phyloP scores from a whole-genome alignment of 2,113 vertebrate species.

The Neogobius melanostomus region DNA sequence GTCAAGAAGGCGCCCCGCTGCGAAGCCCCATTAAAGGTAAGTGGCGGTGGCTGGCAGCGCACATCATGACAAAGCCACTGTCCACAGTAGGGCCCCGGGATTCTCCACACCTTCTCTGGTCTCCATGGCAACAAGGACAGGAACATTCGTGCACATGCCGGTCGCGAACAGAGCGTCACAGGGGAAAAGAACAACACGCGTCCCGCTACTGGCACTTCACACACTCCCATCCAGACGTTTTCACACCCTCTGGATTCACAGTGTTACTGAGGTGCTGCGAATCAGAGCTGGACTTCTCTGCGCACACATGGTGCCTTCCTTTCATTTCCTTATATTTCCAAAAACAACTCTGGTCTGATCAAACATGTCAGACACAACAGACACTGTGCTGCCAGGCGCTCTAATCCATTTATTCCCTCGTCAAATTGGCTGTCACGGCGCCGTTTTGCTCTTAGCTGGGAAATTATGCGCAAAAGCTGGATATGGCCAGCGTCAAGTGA shows the following conservation, averaged over 20 bases:
- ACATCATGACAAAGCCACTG: constrained; percentile 42
- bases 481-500: constrained; percentile 13
- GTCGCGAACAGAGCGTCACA: constrained; percentile 38
- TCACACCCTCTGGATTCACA: constrained; percentile 36
- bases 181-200: constrained; percentile 33
- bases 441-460: constrained; percentile 15
- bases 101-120: constrained; percentile 60
- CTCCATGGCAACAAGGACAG: constrained; percentile 65
- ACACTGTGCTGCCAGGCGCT: constrained; percentile 22
- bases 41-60: constrained; percentile 31
- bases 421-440: constrained; percentile 13
- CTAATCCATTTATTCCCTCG: constrained; percentile 16
- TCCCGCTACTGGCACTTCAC: constrained; percentile 44
- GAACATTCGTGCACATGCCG: constrained; percentile 36
- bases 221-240: constrained; percentile 39
- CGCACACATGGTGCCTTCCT: constrained; percentile 33
- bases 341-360: constrained; percentile 3
- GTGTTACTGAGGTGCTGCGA: constrained; percentile 30
- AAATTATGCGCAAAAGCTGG: constrained; percentile 19
- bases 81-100: constrained; percentile 37
- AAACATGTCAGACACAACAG: constrained; percentile 39
- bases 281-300: constrained; percentile 20
- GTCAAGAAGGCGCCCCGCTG: constrained; percentile 24
- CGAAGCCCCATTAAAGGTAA: constrained; percentile 45
- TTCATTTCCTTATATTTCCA: neutral